phyloP scores from a whole-genome alignment of 2,113 vertebrate genomes.

The Oncorhynchus clarkii region DNA sequence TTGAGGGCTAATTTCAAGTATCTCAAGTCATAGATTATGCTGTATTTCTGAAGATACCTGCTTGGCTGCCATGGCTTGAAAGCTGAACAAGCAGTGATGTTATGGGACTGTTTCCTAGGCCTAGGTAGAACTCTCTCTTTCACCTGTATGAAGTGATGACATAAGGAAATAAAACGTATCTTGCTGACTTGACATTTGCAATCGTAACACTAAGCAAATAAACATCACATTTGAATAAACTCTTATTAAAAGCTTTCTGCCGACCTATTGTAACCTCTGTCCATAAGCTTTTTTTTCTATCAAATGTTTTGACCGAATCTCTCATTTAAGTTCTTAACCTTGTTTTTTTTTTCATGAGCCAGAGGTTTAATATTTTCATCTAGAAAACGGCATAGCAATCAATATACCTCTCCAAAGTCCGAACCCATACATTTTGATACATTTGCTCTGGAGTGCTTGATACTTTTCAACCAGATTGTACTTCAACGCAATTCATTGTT shows the following conservation, averaged over 20 bases:
- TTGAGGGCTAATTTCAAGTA: neutral
- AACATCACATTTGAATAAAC: neutral
- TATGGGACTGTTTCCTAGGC: neutral
- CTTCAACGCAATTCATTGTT: neutral
- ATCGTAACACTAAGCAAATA: neutral
- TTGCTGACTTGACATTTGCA: constrained; percentile 27
- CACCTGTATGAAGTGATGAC: neutral
- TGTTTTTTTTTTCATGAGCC: too few relatives aligned
- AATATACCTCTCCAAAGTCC: constrained; percentile 1
- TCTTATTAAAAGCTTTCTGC: neutral
- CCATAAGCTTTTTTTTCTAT: too few relatives aligned
- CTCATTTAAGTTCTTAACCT: too few relatives aligned
- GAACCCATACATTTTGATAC: constrained; percentile 1
- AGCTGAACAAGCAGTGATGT: neutral
- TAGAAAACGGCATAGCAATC: neutral
- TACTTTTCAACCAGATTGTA: constrained; percentile 13
- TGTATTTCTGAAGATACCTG: neutral
- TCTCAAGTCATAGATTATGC: neutral
- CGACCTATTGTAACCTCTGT: too few relatives aligned
- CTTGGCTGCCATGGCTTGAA: neutral
- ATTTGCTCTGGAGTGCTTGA: constrained; percentile 3
- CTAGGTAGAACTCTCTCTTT: neutral
- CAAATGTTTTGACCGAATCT: too few relatives aligned
- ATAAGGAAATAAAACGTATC: neutral
- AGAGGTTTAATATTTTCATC: too few relatives aligned